Conservation (phyloP, 1,140 invertebrate species). For the Camponotus floridanus region DNA sequence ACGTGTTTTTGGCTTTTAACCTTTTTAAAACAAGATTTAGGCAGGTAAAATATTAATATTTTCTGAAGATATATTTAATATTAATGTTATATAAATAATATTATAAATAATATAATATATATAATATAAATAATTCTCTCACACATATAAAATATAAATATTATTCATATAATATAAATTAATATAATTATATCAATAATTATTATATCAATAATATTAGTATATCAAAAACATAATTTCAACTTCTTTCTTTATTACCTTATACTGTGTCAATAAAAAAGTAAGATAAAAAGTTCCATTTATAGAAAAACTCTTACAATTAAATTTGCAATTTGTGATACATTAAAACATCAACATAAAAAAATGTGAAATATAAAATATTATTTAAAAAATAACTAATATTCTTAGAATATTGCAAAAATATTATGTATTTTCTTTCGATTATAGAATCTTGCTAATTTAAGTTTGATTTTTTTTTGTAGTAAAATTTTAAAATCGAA, state of each 20-base stretch:
- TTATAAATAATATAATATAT: no score
- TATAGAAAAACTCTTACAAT: neutral
- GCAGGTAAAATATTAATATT: conserved; percentile 7
- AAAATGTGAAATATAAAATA: neutral
- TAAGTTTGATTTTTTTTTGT: neutral
- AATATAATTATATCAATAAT: no score
- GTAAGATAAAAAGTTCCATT: neutral
- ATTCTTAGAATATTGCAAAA: neutral
- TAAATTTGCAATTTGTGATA: neutral
- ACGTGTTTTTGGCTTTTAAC: conserved; percentile 2
- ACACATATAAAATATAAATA: no score
- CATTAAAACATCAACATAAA: neutral
- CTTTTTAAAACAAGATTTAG: neutral
- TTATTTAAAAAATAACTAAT: neutral
- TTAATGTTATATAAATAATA: no score
- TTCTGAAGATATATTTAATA: neutral
- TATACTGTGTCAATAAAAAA: neutral
- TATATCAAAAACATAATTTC: no score
- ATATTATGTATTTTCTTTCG: neutral
- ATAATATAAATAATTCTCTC: no score
- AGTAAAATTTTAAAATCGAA: neutral
- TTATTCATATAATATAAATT: no score
- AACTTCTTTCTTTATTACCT: no score
- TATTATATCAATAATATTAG: no score
- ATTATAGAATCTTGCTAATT: neutral